phyloP scores from a whole-genome alignment of 2,888 invertebrate genomes.

The Sphecodes monilicornis region DNA sequence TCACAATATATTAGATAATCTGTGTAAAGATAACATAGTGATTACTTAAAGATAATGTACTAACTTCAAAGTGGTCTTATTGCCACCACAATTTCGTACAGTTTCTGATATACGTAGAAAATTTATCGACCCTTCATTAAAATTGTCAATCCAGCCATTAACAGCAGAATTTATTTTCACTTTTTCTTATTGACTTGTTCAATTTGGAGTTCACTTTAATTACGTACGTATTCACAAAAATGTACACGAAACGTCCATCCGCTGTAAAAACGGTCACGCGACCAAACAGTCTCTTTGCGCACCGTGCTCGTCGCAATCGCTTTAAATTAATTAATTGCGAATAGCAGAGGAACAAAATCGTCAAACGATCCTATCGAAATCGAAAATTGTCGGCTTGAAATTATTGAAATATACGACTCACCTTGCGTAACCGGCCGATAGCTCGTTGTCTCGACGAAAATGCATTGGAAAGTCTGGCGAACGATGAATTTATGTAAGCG shows the following conservation, averaged over 20 bases:
- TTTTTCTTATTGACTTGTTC: neutral
- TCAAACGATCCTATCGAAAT: neutral
- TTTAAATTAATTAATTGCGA: neutral
- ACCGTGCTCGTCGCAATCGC: neutral
- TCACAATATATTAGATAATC: neutral
- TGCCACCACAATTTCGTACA: neutral
- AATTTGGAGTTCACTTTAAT: neutral
- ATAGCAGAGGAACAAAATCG: neutral
- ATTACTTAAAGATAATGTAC: too few species aligned
- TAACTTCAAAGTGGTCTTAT: neutral
- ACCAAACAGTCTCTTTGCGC: neutral
- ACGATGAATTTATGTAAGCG: conserved; percentile 49
- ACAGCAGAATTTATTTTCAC: neutral
- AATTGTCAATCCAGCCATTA: neutral
- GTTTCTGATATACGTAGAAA: neutral
- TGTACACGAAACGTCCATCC: neutral
- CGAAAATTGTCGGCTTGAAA: neutral
- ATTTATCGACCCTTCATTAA: neutral
- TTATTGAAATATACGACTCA: neutral
- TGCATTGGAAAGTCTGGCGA: conserved; percentile 45
- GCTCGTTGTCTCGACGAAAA: conserved; percentile 16
- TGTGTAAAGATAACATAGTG: neutral
- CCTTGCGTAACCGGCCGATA: conserved; percentile 11
- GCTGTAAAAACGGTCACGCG: neutral
- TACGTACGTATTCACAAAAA: neutral